phyloP scores from a whole-genome alignment of 2,888 invertebrate genomes.

The Eupeodes luniger region DNA sequence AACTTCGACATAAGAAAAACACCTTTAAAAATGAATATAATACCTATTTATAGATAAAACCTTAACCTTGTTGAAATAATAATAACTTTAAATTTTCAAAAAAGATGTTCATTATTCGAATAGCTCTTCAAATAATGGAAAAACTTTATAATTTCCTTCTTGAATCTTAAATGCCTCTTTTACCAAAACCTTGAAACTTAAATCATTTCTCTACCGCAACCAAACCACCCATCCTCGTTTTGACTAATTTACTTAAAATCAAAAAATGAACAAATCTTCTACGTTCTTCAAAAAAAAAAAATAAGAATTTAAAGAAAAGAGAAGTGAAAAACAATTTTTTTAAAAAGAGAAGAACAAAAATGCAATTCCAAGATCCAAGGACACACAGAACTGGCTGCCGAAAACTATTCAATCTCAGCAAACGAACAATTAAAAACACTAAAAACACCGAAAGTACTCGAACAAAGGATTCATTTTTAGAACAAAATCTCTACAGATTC shows the following conservation, averaged over 20 bases:
- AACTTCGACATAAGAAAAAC: no score
- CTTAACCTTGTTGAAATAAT: no score
- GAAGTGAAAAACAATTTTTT: background rate
- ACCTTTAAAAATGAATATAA: no score
- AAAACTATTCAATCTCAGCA: conserved; percentile 71
- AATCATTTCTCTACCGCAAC: conserved; percentile 49
- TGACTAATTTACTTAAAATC: conserved; percentile 68
- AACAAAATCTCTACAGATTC: conserved; percentile 37
- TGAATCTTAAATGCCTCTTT: conserved; percentile 44
- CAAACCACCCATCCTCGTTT: conserved; percentile 43
- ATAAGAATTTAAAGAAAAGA: no score
- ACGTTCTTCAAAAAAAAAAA: conserved; percentile 12
- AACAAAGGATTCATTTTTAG: conserved; percentile 66
- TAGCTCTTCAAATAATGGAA: conserved; percentile 12
- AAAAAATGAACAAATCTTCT: conserved; percentile 51
- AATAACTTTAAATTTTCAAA: conserved; percentile 1
- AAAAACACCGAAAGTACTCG: conserved; percentile 71
- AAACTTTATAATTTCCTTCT: conserved; percentile 38
- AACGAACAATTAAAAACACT: conserved; percentile 73
- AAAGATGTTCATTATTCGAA: conserved; percentile 14
- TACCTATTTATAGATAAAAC: no score
- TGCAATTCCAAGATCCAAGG: conserved; percentile 65
- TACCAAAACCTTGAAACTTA: conserved; percentile 51
- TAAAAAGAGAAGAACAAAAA: conserved; percentile 21
- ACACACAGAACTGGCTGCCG: conserved; percentile 61